Conservation (phyloP, 2,113 vertebrate species). For the Corythaeola cristata region DNA sequence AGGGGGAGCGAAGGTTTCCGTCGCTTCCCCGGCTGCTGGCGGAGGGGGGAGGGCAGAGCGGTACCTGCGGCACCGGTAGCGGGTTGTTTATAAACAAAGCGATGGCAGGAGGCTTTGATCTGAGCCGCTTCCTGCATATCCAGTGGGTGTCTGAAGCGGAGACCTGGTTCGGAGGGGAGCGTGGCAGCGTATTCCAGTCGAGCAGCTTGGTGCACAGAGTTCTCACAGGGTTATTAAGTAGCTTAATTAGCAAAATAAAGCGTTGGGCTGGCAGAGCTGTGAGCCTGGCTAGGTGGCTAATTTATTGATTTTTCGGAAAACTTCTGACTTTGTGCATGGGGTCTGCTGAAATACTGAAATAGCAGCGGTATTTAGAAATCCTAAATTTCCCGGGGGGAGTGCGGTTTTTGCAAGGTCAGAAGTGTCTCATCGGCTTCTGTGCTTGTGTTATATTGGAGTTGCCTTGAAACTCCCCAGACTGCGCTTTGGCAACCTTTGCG, state of each 20-base stretch:
- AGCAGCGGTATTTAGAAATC: no score
- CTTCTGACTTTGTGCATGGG: no score
- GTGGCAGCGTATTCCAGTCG: not conserved
- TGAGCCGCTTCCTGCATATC: not conserved
- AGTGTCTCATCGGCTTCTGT: not conserved
- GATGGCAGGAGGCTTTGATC: not conserved
- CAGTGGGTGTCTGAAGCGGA: not conserved
- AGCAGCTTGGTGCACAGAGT: not conserved
- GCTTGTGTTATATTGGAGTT: not conserved
- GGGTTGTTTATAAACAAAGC: not conserved
- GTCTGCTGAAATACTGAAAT: not conserved
- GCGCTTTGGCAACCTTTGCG: slow-evolving; percentile 17
- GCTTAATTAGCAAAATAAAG: not conserved
- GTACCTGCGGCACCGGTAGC: not conserved
- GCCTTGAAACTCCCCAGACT: slow-evolving; percentile 21
- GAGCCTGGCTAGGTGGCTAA: not conserved
- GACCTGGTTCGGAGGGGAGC: not conserved
- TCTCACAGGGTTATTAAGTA: not conserved
- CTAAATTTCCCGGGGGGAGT: not conserved
- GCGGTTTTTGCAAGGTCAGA: not conserved
- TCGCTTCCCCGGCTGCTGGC: not conserved
- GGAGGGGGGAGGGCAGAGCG: not conserved
- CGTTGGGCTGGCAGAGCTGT: not conserved
- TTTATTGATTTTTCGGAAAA: not conserved
- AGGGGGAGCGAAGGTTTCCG: not conserved